phyloP scores from a whole-genome alignment of 2,888 invertebrate genomes.

The Netelia virgata region DNA sequence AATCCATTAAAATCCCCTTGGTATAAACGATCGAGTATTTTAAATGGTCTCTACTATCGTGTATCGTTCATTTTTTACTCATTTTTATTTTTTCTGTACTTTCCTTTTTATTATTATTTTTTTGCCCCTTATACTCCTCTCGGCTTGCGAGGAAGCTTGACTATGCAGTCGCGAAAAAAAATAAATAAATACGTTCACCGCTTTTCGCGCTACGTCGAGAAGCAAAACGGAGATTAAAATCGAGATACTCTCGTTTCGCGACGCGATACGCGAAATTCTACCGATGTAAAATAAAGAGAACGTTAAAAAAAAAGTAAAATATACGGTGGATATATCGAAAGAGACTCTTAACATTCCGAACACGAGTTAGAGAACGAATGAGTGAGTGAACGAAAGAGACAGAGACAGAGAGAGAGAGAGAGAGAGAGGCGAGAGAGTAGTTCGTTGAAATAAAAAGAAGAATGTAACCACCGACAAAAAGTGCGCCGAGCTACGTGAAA shows the following conservation, averaged over 20 bases:
- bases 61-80: slow-evolving; percentile 15
- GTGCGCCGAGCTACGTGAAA: not conserved
- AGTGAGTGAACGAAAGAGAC: not conserved
- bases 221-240: not conserved
- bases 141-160: not conserved
- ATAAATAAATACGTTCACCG: not conserved
- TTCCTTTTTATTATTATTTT: not conserved
- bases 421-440: not conserved
- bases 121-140: not conserved
- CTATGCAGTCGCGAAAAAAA: not conserved
- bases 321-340: not conserved
- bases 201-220: not conserved
- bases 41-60: slow-evolving; percentile 69
- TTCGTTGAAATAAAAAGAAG: not conserved
- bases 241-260: not conserved
- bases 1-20: slow-evolving; percentile 79
- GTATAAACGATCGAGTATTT: slow-evolving; percentile 76
- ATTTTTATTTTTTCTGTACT: not conserved
- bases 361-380: not conserved
- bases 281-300: not conserved
- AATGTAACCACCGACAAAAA: not conserved
- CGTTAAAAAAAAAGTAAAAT: slow-evolving; percentile 2
- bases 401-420: not conserved
- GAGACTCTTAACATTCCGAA: slow-evolving; percentile 26
- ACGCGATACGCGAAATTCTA: not conserved